These are phyloP conservation scores for Tethya wilhelma DNA, from an alignment of 37 sponge, comb jelly and placozoan species.

Conservation along the genomic window DNA sequence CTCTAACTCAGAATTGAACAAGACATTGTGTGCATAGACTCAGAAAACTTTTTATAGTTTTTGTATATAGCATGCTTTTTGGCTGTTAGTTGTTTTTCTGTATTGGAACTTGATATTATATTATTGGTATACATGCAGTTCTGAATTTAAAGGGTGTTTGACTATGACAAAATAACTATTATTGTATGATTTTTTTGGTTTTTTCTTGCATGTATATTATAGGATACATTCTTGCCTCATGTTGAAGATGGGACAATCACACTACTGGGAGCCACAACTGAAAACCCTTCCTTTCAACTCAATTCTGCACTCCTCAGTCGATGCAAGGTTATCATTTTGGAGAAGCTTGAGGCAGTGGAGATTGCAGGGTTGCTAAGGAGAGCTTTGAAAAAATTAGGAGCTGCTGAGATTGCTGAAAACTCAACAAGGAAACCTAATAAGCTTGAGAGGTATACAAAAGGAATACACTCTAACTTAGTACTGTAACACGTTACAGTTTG, in stretches of 20 bases:
- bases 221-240: constrained; percentile 62
- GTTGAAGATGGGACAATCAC: constrained; percentile 65
- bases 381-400: constrained; percentile 20
- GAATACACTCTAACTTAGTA: no score
- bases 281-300: constrained; percentile 64
- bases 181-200: background rate
- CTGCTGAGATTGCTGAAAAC: background rate
- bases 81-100: no score
- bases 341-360: constrained; percentile 32
- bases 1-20: no score
- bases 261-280: constrained; percentile 63
- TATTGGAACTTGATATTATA: no score
- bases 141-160: no score
- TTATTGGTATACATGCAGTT: no score
- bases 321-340: constrained; percentile 44
- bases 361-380: constrained; percentile 25
- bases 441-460: background rate
- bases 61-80: no score
- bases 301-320: constrained; percentile 60
- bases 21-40: no score
- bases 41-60: no score
- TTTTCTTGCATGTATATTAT: no score
- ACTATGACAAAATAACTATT: no score
- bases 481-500: no score
- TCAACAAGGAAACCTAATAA: background rate